Evolutionary conservation across 2,888 invertebrate genomes (phyloP), one percentile per base, ranked within the genome.

Genomic region (Hypena proboscidalis): DNA sequence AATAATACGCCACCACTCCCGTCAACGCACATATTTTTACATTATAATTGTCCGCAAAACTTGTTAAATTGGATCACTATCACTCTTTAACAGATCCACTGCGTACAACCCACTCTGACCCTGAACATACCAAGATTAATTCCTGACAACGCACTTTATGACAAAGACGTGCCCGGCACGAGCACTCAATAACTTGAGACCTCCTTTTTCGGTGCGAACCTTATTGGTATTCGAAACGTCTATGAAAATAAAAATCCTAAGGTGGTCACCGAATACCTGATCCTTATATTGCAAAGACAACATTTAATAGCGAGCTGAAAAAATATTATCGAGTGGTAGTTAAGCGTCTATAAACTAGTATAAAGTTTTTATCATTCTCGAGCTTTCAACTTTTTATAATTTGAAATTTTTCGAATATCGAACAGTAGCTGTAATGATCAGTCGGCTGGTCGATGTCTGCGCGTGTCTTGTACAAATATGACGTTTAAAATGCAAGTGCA

Each of bases 171-270:
- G 70, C 63, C 54, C 70, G 69, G 77, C 77, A 79, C 80, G 77
- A 71, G 80, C 77, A 76, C 74, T 76, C 71, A 71, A 64, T 64
- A 62, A 62, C 59, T 69, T 65, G 68, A 67, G 56, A 74, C 66
- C 54, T 71, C 88, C 89, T 80, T 89, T 85, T 88, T 89, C 74
- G 85, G 87, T 75, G 76, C 73, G 74, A 74, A 75, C 67, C 74
- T 60, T 67, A 70, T 74, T 70, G 77, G 74, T 72, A 80, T 80
- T 79, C 78, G 67, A 72, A 67, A 69, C 68, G 76, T 74, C 80
- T 75, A 70, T 76, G 77, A 72, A 81, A 83, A 85, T 79, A 84
- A 84, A 83, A 85, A 84, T 85, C 82, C 77, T 85, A 80, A 80
- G 77, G 67, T 64, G 44, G 75, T 71, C 65, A 77, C 81, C 77